Conservation (phyloP, 2,797 vertebrate genomes). For the Anguilla obscura region DNA sequence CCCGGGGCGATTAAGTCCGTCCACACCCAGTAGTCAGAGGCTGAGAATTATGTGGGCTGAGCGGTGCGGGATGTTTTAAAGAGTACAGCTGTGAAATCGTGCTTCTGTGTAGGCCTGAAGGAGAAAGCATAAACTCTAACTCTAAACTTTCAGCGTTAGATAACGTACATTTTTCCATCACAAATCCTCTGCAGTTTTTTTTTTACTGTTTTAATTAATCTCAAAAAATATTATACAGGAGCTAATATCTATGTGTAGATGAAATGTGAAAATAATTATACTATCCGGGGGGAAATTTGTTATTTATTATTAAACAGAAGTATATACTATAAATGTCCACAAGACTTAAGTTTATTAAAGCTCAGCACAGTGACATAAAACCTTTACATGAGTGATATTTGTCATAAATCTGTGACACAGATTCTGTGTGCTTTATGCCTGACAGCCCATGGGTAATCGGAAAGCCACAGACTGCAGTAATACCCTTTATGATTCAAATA, state of each 20-base stretch:
- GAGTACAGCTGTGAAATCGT: background rate
- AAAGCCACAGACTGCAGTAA: background rate
- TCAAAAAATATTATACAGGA: too few species aligned
- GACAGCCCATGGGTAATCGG: background rate
- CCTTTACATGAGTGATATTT: background rate
- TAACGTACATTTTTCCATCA: background rate
- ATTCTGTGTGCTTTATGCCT: background rate
- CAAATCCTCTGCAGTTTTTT: background rate
- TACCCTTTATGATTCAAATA: background rate
- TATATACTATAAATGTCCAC: too few species aligned
- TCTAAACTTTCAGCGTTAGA: background rate
- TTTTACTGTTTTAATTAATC: too few species aligned
- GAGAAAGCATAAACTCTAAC: background rate
- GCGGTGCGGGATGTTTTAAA: background rate
- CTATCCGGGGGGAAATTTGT: too few species aligned
- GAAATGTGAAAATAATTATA: too few species aligned
- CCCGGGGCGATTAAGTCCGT: background rate
- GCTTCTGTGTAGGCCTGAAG: conserved; percentile 12
- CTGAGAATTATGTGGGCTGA: conserved; percentile 13
- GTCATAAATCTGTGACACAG: background rate
- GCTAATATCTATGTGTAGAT: too few species aligned
- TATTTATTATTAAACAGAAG: too few species aligned
- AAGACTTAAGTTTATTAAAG: background rate
- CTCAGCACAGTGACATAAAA: background rate
- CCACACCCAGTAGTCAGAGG: background rate